These are phyloP conservation scores for Pseudococcus viburni DNA, from an alignment of 2,888 invertebrate genomes.

Conservation along the genomic window DNA sequence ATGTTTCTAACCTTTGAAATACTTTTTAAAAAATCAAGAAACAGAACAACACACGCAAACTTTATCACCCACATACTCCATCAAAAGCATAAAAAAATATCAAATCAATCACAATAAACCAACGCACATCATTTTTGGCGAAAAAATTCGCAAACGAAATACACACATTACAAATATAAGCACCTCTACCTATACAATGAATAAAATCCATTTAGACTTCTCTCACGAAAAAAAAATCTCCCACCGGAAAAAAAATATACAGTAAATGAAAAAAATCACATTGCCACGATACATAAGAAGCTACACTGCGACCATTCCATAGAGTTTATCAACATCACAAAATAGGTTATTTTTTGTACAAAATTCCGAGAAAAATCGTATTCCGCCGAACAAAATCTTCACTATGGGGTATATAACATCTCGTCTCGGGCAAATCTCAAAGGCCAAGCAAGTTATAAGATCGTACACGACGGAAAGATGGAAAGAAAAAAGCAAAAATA, in stretches of 20 bases:
- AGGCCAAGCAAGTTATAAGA: constrained; percentile 32
- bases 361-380: constrained; percentile 48
- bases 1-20: not conserved
- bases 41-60: not conserved
- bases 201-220: not conserved
- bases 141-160: not conserved
- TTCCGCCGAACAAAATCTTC: not conserved
- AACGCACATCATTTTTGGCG: not conserved
- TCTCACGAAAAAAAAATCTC: not conserved
- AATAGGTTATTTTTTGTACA: constrained; percentile 12
- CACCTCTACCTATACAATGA: not conserved
- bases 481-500: constrained; percentile 16
- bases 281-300: not conserved
- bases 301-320: not conserved
- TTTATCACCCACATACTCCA: not conserved
- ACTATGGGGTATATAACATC: constrained; percentile 38
- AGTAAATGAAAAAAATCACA: constrained; percentile 6
- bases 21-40: not conserved
- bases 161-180: not conserved
- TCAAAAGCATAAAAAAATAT: not conserved
- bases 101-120: not conserved
- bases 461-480: constrained; percentile 39
- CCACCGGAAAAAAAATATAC: not conserved
- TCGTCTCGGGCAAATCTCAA: constrained; percentile 27
- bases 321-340: constrained; percentile 42